phyloP scores from a whole-genome alignment of 2,113 vertebrate genomes.

The Myiagra hebetior region DNA sequence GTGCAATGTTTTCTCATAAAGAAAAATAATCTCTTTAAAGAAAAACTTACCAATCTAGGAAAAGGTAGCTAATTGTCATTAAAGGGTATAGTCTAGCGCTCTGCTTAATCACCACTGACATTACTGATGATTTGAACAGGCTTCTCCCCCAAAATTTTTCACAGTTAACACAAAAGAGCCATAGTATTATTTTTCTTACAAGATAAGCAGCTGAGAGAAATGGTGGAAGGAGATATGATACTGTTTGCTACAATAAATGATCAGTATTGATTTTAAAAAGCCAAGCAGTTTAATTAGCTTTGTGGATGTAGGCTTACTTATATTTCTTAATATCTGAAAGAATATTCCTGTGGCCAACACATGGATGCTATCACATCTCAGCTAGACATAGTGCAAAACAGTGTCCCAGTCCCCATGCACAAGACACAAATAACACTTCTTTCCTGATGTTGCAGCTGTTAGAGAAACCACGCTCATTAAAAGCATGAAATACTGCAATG shows the following conservation, averaged over 20 bases:
- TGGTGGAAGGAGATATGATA: neutral
- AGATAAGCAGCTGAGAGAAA: neutral
- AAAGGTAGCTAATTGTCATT: neutral
- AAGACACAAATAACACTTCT: neutral
- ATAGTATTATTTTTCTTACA: neutral
- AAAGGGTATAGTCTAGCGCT: accelerated
- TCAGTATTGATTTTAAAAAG: neutral
- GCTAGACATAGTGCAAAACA: neutral
- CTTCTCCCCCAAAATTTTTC: neutral
- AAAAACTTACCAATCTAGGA: neutral
- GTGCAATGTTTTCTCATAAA: neutral
- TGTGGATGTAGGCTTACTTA: neutral
- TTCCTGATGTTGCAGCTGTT: neutral
- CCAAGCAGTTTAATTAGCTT: neutral
- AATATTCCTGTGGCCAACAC: neutral
- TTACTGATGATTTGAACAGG: neutral
- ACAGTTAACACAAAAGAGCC: neutral
- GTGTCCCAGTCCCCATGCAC: neutral
- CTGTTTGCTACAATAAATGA: neutral
- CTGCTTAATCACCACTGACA: neutral
- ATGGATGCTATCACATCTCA: neutral
- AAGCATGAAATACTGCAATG: neutral
- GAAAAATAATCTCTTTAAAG: neutral
- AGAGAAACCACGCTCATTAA: neutral
- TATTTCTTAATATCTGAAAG: neutral